Conservation (phyloP, 2,113 vertebrate genomes). For the Megalops atlanticus region DNA sequence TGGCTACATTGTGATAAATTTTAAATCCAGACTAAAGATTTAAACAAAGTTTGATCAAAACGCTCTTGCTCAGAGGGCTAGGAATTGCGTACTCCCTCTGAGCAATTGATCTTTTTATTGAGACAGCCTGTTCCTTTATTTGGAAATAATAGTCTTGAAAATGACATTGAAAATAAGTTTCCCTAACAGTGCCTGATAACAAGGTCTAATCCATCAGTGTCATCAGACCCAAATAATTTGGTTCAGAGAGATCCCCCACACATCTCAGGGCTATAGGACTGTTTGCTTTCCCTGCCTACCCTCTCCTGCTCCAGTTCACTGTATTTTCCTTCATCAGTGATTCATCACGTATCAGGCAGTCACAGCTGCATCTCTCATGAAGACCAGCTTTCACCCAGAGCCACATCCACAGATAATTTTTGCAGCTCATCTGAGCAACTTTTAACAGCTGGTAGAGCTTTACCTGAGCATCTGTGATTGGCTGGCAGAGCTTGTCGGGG, state of each 20-base stretch:
- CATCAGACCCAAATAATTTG: slow-evolving; percentile 49
- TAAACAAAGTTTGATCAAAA: too few relatives aligned
- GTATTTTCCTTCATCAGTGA: slow-evolving; percentile 30
- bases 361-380: not conserved
- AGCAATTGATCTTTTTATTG: not conserved
- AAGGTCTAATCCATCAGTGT: slow-evolving; percentile 42
- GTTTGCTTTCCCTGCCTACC: slow-evolving; percentile 9
- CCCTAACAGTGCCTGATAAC: slow-evolving; percentile 37
- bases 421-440: not conserved
- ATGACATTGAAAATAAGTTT: slow-evolving; percentile 34
- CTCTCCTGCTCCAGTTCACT: slow-evolving; percentile 19
- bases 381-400: not conserved
- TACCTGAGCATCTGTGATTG: not conserved
- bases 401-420: not conserved
- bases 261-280: not conserved
- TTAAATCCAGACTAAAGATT: too few relatives aligned
- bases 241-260: slow-evolving; percentile 22
- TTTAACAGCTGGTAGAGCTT: not conserved
- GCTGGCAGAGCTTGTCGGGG: not conserved
- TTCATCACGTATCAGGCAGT: slow-evolving; percentile 26
- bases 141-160: not conserved
- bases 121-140: not conserved
- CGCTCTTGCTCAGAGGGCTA: too few relatives aligned
- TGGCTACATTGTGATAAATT: too few relatives aligned
- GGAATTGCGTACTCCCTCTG: not conserved